phyloP scores from a whole-genome alignment of 2,888 invertebrate species.

The Lymantria dispar region DNA sequence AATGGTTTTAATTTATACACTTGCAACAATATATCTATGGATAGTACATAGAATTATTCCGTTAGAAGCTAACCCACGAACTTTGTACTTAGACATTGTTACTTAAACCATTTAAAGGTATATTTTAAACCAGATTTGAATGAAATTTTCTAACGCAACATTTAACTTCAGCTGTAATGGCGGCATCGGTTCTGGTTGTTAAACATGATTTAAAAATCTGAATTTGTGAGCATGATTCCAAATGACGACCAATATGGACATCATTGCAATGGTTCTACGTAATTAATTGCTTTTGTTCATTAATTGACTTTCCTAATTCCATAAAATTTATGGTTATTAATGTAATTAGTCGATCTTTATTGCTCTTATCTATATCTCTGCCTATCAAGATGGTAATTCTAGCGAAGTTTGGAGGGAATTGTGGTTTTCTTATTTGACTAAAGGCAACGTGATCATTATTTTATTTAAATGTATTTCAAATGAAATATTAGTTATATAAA shows the following conservation, averaged over 20 bases:
- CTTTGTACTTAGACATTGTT: too few relatives aligned
- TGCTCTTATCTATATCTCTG: slow-evolving; percentile 18
- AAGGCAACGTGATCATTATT: neutral
- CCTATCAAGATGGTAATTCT: slow-evolving; percentile 1
- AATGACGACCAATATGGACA: slow-evolving; percentile 42
- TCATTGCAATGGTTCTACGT: slow-evolving; percentile 39
- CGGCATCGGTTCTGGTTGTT: slow-evolving; percentile 52
- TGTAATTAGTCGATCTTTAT: slow-evolving; percentile 28
- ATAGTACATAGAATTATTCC: too few relatives aligned
- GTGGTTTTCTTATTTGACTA: neutral
- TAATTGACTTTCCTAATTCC: slow-evolving; percentile 33
- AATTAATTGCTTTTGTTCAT: slow-evolving; percentile 49
- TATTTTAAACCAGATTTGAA: too few relatives aligned
- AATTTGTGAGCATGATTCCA: slow-evolving; percentile 27
- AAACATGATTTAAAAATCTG: slow-evolving; percentile 51
- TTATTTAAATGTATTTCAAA: too few relatives aligned
- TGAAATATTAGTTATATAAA: too few relatives aligned
- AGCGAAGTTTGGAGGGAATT: neutral
- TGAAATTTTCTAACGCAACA: too few relatives aligned
- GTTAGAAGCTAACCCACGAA: too few relatives aligned
- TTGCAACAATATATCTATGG: too few relatives aligned
- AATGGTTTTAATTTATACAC: too few relatives aligned
- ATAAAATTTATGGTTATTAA: slow-evolving; percentile 28
- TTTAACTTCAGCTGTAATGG: slow-evolving; percentile 23
- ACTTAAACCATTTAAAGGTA: too few relatives aligned